Evolutionary conservation across 1,140 invertebrate species (phyloP).

Genomic region (Pantala flavescens): DNA sequence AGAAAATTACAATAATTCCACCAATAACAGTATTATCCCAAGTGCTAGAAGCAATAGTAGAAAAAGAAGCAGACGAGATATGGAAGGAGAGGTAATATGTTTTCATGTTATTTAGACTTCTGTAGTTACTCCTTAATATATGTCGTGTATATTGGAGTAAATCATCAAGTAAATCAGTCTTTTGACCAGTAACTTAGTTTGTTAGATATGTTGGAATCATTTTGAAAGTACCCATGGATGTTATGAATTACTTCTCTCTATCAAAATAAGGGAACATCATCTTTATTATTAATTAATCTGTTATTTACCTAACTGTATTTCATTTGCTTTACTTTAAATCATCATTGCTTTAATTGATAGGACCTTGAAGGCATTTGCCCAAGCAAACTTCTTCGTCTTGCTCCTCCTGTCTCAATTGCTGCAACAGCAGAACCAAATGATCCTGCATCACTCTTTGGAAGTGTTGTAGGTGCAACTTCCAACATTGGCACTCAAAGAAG

Average conservation of each 20-base stretch:
- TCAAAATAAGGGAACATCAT: too few species aligned
- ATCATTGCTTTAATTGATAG: too few species aligned
- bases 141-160: too few species aligned
- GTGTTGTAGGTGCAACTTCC: background rate
- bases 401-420: background rate
- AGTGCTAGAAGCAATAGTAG: conserved; percentile 35
- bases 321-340: too few species aligned
- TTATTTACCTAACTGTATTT: too few species aligned
- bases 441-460: conserved; percentile 1
- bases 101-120: background rate
- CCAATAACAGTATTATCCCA: conserved; percentile 26
- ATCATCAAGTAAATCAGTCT: too few species aligned
- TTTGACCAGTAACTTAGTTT: too few species aligned
- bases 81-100: conserved; percentile 41
- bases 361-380: conserved; percentile 1
- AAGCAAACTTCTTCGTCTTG: conserved; percentile 11
- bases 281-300: too few species aligned
- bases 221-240: too few species aligned
- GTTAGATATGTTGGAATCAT: too few species aligned
- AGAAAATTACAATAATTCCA: background rate
- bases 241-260: too few species aligned
- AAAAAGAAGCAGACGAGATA: conserved; percentile 47
- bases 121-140: too few species aligned
- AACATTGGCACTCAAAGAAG: background rate
- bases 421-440: conserved; percentile 8